These are phyloP conservation scores for Patagioenas fasciata DNA, from an alignment of 2,113 vertebrate species.

Conservation along the genomic window DNA sequence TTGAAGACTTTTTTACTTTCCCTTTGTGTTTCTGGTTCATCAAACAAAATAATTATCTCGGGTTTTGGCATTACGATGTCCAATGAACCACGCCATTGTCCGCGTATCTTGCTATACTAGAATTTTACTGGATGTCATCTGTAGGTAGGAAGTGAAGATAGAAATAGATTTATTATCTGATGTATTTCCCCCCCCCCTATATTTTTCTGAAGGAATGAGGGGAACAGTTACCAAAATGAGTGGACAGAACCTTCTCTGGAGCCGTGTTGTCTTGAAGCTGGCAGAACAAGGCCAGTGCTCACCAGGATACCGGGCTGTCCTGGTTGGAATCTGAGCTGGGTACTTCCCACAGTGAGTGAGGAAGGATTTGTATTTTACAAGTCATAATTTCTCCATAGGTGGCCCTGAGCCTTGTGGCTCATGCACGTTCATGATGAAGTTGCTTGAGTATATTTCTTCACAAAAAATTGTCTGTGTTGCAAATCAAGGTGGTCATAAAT, in stretches of 20 bases:
- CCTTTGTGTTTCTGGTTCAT: not conserved
- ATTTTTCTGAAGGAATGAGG: not conserved
- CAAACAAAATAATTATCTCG: not conserved
- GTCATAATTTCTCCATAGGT: not conserved
- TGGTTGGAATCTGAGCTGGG: not conserved
- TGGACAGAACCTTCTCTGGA: not conserved
- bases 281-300: not conserved
- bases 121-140: not conserved
- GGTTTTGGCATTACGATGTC: not conserved
- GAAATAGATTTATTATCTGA: not conserved
- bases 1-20: not conserved
- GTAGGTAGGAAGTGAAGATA: not conserved
- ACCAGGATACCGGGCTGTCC: not conserved
- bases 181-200: not conserved
- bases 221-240: not conserved
- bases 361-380: not conserved
- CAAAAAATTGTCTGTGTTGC: not conserved
- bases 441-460: not conserved
- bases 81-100: rapidly evolving
- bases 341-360: not conserved
- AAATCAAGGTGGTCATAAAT: not conserved
- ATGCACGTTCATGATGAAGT: not conserved
- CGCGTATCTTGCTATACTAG: not conserved
- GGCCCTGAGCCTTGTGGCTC: not conserved
- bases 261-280: not conserved